Percentiles rank a stretch among this genome's conserved stretches.
Evolutionary conservation across 2,888 invertebrate genomes (phyloP).

Genomic region (Byasa hedistus): DNA sequence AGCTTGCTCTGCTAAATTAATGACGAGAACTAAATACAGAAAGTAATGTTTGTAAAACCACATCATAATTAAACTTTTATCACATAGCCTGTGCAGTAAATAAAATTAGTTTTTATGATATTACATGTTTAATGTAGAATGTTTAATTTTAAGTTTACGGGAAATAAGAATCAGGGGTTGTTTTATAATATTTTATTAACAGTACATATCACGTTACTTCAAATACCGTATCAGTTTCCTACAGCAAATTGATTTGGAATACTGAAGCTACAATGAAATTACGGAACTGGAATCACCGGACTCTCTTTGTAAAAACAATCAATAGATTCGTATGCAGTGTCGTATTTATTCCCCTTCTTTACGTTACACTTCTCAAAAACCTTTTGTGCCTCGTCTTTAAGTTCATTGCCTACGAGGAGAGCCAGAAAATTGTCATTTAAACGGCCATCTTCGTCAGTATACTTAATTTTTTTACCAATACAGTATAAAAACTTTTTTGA

Average conservation of each 20-base stretch:
- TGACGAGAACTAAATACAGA: no score
- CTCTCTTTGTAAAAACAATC: neutral
- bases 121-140: no score
- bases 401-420: neutral
- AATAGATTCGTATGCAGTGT: neutral
- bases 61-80: no score
- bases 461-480: neutral
- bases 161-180: no score
- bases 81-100: no score
- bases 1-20: no score
- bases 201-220: no score
- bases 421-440: neutral
- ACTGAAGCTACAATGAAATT: neutral
- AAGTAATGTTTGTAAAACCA: no score
- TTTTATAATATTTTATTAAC: no score
- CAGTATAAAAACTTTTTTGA: conserved; percentile 1
- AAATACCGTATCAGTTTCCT: no score
- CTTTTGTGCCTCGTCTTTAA: neutral
- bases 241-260: neutral
- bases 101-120: no score
- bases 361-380: neutral
- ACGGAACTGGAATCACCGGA: conserved; percentile 18
- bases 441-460: neutral
- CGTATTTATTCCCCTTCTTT: neutral
- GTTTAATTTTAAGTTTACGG: no score